Conservation (phyloP, 2,797 vertebrate species). For the Hydrophis major region DNA sequence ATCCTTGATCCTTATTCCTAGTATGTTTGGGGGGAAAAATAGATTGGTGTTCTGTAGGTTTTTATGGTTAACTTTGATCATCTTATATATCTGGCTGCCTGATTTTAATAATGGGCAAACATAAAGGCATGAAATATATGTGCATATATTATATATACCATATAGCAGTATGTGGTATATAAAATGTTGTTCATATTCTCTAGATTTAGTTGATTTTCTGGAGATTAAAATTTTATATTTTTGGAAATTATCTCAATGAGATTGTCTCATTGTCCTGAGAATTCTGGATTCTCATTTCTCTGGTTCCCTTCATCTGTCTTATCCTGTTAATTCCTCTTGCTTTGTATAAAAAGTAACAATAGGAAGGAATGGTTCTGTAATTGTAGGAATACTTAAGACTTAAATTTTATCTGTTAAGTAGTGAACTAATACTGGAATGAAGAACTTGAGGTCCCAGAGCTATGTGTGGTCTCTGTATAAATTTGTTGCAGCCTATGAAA, state of each 20-base stretch:
- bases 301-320: background rate
- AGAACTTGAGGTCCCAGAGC: background rate
- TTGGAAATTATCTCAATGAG: background rate
- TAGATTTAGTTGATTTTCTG: background rate
- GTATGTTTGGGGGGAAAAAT: background rate
- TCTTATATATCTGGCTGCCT: background rate
- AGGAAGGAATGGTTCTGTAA: background rate
- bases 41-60: background rate
- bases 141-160: background rate
- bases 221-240: background rate
- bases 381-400: background rate
- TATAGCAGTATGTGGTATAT: background rate
- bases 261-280: background rate
- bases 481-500: background rate
- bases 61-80: background rate
- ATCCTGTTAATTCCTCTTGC: background rate
- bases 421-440: background rate
- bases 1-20: background rate
- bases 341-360: background rate
- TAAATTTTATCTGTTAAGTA: background rate
- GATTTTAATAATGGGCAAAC: background rate
- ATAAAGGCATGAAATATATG: background rate
- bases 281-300: background rate
- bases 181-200: background rate
- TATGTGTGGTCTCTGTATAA: background rate